Evolutionary conservation across 2,797 vertebrate genomes (phyloP).

Genomic region (Acanthiza pusilla): DNA sequence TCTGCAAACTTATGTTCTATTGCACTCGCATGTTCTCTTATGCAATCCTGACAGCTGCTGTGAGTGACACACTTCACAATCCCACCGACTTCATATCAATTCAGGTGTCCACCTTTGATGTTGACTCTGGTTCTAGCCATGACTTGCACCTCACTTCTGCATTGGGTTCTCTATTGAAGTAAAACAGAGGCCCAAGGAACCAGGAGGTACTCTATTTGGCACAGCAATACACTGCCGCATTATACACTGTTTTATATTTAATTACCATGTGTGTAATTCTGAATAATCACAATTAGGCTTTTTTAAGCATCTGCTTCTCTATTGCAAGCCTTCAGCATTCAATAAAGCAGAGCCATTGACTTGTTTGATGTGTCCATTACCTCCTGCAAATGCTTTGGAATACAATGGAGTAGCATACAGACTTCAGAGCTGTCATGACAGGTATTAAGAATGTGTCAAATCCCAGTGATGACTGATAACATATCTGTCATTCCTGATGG

Average conservation of each 20-base stretch:
- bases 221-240: neutral
- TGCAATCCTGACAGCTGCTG: neutral
- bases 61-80: neutral
- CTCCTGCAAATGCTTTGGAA: conserved; percentile 40
- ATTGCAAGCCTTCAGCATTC: conserved; percentile 20
- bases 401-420: conserved; percentile 43
- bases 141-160: neutral
- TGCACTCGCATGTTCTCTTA: neutral
- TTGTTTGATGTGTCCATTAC: conserved; percentile 51
- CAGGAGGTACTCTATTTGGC: neutral
- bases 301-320: neutral
- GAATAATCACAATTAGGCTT: neutral
- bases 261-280: neutral
- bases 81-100: neutral
- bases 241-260: neutral
- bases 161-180: neutral
- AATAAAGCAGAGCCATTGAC: conserved; percentile 4
- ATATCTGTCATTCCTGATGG: conserved; percentile 65
- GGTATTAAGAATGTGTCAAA: conserved; percentile 63
- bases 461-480: conserved; percentile 63
- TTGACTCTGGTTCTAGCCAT: neutral
- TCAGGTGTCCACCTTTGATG: neutral
- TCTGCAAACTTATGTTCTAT: neutral
- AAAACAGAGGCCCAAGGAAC: neutral
- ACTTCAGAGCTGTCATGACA: conserved; percentile 57